Base-by-base conservation (phyloP, 2,888 invertebrate genomes). In the Caenorhabditis sp. region DNA sequence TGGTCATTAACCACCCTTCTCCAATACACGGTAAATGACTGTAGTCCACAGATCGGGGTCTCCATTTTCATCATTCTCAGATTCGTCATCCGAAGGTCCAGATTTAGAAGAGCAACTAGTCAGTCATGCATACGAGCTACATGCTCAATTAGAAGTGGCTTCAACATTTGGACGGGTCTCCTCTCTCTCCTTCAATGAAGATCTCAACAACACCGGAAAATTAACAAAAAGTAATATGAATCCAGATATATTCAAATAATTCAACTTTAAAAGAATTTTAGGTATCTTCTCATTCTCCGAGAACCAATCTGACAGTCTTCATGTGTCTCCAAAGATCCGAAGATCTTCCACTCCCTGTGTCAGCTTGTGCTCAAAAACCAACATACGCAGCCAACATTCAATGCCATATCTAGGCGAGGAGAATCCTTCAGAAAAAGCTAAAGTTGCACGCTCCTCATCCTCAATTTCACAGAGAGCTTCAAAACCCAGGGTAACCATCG, bases 271-370 rank as follows among this genome's bases (percentile, higher is more conserved):
- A n/a, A 31, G 4, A 7, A 0, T 47, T 64, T 24, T 14, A 64
- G 63, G 63, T n/a, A 64, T 64, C 10, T 16, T 16, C 22, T 64
- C 63, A n/a, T 64, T 64, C 19, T 16, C 44, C 2, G 47, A 64
- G 4, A 64, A 16, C 12, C 41, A 14, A 7, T 28, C 63, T 64
- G 19, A 16, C 14, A 24, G 24, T 31, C 31, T 72, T 2, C 47
- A 72, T 31, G 16, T 22, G 1, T 35, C n/a, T 2, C 72, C 72
- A 31, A 72, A 72, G 16, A 72, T 72, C 7, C 26, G 72, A 59
- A 58, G 72, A 72, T 58, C 72, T 5, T 59, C 72, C 4, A 59
- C 72, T 19, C 59, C 72, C 2, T 59, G 70, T 70, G 28, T 66
- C 19, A 66, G 49, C 5, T 64, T 26, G 7, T 26, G 47, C 4